Base-by-base conservation (phyloP, 2,888 invertebrate species). In the Dasysyrphus albostriatus region DNA sequence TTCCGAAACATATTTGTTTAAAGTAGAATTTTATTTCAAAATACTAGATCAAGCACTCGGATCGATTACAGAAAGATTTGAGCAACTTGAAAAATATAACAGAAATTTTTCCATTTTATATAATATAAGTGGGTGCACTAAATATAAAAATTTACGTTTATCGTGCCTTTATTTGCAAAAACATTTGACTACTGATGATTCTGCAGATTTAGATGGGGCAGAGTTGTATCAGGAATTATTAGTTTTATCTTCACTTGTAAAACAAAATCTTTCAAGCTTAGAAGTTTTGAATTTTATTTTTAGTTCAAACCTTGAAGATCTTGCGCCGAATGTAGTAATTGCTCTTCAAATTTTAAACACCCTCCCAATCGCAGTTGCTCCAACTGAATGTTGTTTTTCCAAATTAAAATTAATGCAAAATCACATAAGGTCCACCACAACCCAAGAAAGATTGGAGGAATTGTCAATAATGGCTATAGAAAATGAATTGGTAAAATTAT, bases 391-490 rank as follows among this genome's bases (percentile, higher is more conserved):
- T 61, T 16, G 61, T 42, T 72, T 79, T 70, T 78, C 44, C 19
- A 54, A 72, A 32, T 70, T 72, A 19, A 63, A 72, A 54, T 61
- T 37, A 42, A 72, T 56, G 32, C 70, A 79, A 72, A 73, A 72
- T 24, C 56, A 72, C 39, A 42, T 65, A 0, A 73, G 44, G 63
- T 56, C 51, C 10, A 79, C 72, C 2, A 65, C 24, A 29, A 47
- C 63, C 19, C 72, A 79, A 47, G 72, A 79, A 29, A 63, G 47
- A 63, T 79, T 56, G 39, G 61, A 39, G 34, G 79, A 34, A 16
- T 65, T 79, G 42, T 79, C 61, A 9, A 56, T 79, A 12, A 56
- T 56, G 47, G 61, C 63, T 32, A 70, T 70, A n/a, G 78, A 78
- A 78, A 76, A 47, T 9, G 47, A 73, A 19, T 34, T 61, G 16